These are phyloP conservation scores for Zaprionus taronus DNA, from an alignment of 1,140 invertebrate species.

Conservation along the genomic window DNA sequence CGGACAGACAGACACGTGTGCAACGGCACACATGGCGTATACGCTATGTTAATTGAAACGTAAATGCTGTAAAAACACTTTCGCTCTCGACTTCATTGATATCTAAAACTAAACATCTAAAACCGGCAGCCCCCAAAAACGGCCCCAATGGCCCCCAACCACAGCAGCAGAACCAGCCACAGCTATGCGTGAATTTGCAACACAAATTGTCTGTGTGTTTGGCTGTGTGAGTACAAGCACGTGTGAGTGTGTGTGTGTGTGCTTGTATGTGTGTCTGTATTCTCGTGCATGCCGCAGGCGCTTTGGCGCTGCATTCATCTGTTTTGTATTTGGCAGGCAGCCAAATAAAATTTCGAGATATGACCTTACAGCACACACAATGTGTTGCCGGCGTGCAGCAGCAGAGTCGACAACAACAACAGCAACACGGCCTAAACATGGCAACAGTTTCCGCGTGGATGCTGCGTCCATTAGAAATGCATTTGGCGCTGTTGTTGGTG, in stretches of 20 bases:
- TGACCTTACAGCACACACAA: conserved; percentile 68
- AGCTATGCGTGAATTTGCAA: conserved; percentile 54
- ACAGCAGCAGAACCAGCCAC: conserved; percentile 30
- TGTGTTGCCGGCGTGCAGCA: conserved; percentile 49
- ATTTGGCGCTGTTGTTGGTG: conserved; percentile 56
- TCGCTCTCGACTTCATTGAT: conserved; percentile 80
- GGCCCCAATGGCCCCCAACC: conserved; percentile 29
- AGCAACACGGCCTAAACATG: conserved; percentile 60
- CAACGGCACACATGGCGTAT: conserved; percentile 49
- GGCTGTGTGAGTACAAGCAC: conserved; percentile 33
- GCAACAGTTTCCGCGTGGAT: conserved; percentile 74
- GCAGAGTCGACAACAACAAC: conserved; percentile 32
- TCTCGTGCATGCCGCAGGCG: conserved; percentile 54
- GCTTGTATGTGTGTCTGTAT: conserved; percentile 20
- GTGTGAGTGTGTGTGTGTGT: conserved; percentile 44
- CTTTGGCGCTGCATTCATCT: conserved; percentile 64
- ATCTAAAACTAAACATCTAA: conserved; percentile 78
- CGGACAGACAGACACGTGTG: not conserved
- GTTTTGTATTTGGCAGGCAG: conserved; percentile 74
- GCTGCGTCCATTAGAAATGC: conserved; percentile 75
- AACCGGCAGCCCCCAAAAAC: conserved; percentile 69
- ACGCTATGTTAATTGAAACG: conserved; percentile 74
- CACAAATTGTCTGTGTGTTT: conserved; percentile 48
- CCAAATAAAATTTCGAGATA: conserved; percentile 80
- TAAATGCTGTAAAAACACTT: conserved; percentile 68